These are phyloP conservation scores for Syrrhaptes paradoxus DNA, from an alignment of 2,113 vertebrate genomes.

Conservation along the genomic window DNA sequence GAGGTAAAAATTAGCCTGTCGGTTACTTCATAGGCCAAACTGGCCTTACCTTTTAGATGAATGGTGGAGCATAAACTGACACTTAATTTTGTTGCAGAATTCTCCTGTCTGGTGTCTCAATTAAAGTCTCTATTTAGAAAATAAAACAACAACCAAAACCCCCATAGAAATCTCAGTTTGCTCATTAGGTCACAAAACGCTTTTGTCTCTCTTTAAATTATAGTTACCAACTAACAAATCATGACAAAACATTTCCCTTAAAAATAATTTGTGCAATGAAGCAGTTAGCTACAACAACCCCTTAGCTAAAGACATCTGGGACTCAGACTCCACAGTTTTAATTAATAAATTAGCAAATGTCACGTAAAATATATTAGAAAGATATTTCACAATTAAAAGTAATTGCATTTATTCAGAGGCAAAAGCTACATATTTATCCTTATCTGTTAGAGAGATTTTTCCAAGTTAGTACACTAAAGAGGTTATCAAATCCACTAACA, in stretches of 20 bases:
- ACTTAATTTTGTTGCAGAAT: not conserved
- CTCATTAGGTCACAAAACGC: not conserved
- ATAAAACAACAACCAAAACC: not conserved
- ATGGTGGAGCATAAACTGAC: not conserved
- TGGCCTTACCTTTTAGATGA: not conserved
- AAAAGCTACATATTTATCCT: not conserved
- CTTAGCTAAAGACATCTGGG: not conserved
- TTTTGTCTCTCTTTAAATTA: not conserved
- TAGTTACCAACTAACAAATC: not conserved
- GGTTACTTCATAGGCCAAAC: not conserved
- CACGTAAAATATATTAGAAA: not conserved
- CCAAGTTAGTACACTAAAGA: not conserved
- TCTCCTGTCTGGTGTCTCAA: not conserved
- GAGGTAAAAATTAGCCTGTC: not conserved
- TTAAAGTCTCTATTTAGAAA: not conserved
- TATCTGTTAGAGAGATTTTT: not conserved
- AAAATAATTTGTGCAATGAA: conserved; percentile 20
- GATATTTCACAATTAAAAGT: not conserved
- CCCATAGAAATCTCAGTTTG: not conserved
- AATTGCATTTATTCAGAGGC: not conserved
- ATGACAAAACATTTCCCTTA: not conserved
- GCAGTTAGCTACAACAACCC: not conserved
- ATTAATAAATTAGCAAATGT: conserved; percentile 8
- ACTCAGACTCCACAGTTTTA: not conserved
- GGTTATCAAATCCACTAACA: not conserved